These are phyloP conservation scores for Pundamilia nyererei DNA, from an alignment of 2,113 vertebrate species.

Conservation along the genomic window DNA sequence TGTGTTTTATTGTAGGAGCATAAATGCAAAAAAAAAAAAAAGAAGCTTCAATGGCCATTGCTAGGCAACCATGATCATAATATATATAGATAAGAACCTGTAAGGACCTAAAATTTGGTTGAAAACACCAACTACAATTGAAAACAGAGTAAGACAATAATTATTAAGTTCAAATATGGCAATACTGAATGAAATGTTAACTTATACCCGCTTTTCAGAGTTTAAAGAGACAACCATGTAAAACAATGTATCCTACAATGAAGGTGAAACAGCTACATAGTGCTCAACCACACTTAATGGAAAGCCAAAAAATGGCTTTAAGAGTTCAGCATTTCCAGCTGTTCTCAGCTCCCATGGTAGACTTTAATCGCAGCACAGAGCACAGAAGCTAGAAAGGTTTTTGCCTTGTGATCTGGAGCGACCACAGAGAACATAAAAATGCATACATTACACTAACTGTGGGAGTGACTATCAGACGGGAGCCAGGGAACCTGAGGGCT, in stretches of 20 bases:
- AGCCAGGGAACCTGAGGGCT: background rate
- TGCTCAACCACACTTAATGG: background rate
- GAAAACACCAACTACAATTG: background rate
- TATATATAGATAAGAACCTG: background rate
- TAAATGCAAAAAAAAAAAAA: background rate
- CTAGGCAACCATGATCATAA: background rate
- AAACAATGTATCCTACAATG: background rate
- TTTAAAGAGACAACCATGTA: background rate
- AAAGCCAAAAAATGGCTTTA: background rate
- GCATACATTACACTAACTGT: background rate
- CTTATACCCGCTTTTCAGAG: accelerated
- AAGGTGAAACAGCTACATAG: background rate
- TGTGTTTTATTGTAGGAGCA: background rate
- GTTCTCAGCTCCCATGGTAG: background rate
- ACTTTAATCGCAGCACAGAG: background rate
- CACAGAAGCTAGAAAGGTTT: background rate
- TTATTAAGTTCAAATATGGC: background rate
- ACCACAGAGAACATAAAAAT: background rate
- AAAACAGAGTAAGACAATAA: background rate
- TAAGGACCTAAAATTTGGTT: background rate
- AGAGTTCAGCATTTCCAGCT: background rate
- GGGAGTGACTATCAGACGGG: background rate
- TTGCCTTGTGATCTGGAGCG: accelerated
- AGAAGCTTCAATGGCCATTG: accelerated
- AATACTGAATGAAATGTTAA: background rate